These are phyloP conservation scores for Melanotaenia maccullochi DNA, from an alignment of 2,797 vertebrate genomes.

Conservation along the genomic window DNA sequence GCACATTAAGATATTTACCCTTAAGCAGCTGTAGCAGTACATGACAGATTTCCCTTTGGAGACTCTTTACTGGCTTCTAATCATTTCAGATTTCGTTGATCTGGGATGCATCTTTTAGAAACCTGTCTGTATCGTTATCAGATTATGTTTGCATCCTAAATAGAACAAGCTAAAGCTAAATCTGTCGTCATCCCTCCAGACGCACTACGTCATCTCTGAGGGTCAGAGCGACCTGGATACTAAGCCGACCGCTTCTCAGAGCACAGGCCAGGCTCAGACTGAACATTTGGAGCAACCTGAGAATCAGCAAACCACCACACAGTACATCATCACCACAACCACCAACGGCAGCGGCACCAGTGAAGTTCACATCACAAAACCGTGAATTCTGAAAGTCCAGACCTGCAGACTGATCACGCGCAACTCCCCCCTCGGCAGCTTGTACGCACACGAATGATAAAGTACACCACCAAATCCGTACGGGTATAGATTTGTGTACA, in stretches of 20 bases:
- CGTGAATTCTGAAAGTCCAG: constrained; percentile 70
- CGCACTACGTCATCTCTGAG: constrained; percentile 96
- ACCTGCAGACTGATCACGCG: constrained; percentile 31
- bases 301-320: constrained; percentile 87
- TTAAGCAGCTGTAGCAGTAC: too few relatives aligned
- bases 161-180: background rate
- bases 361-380: constrained; percentile 93
- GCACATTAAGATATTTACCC: background rate
- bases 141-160: background rate
- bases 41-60: background rate
- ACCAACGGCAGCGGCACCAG: constrained; percentile 87
- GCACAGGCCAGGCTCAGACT: constrained; percentile 71
- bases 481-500: constrained; percentile 22
- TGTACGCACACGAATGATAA: constrained; percentile 27
- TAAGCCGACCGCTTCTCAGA: constrained; percentile 84
- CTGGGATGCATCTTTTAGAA: too few relatives aligned
- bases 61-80: background rate
- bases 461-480: constrained; percentile 17
- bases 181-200: constrained; percentile 73
- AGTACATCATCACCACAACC: constrained; percentile 96
- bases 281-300: constrained; percentile 86
- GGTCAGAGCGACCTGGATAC: constrained; percentile 91
- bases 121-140: background rate
- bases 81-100: too few relatives aligned
- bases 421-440: constrained; percentile 37